Percentiles rank a stretch among this genome's conserved stretches.
These are phyloP conservation scores for Labeo calbasu DNA, from an alignment of 2,797 vertebrate genomes.

Conservation along the genomic window DNA sequence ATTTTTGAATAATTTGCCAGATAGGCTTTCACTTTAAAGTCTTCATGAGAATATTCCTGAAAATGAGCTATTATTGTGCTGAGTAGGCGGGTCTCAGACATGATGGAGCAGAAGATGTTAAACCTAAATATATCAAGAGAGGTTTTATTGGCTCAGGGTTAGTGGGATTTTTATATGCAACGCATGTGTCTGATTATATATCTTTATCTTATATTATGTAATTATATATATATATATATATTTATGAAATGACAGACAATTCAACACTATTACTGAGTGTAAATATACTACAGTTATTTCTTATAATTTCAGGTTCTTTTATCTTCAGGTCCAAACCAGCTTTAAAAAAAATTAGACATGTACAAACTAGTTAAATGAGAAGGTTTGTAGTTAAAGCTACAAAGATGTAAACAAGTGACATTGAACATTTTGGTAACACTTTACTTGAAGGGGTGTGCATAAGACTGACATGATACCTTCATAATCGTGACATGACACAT, in stretches of 20 bases:
- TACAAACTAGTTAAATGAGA: no score
- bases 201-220: no score
- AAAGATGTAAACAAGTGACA: no score
- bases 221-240: neutral
- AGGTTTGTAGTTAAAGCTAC: no score
- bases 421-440: neutral
- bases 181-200: neutral
- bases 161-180: constrained; percentile 30
- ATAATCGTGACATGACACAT: no score
- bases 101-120: constrained; percentile 21
- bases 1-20: constrained; percentile 1
- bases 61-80: constrained; percentile 54
- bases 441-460: no score
- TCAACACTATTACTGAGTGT: constrained; percentile 20
- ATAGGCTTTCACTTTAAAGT: constrained; percentile 29
- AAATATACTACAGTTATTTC: neutral
- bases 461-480: no score
- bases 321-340: neutral
- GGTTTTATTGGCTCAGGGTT: constrained; percentile 6
- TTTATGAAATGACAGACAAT: neutral
- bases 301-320: constrained; percentile 1
- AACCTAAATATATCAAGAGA: constrained; percentile 2
- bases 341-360: neutral
- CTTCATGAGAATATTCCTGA: constrained; percentile 60
- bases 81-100: constrained; percentile 8